A percentile compares a stretch with the other conserved stretches of the same genome.
Conservation (phyloP, 2,113 vertebrate species). For the Donacobius atricapilla region DNA sequence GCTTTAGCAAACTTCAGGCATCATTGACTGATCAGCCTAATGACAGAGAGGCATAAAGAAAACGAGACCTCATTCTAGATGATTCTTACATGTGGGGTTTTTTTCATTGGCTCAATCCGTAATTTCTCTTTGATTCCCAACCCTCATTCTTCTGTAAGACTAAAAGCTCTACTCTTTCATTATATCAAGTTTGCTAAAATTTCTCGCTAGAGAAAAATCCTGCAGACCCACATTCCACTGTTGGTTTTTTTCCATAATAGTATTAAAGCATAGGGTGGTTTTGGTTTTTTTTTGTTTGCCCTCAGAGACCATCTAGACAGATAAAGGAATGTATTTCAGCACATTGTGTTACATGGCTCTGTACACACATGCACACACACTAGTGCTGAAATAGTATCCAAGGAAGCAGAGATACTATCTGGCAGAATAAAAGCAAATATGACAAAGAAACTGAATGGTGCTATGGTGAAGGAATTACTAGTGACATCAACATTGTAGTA, state of each 20-base stretch:
- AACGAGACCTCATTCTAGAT: neutral
- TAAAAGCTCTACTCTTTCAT: neutral
- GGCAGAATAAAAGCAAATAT: neutral
- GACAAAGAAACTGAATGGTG: neutral
- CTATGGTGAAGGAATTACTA: neutral
- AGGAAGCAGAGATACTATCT: neutral
- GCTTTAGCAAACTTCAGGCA: neutral
- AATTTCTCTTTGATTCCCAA: neutral
- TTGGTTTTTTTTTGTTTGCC: neutral
- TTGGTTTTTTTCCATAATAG: neutral
- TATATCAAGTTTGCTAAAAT: neutral
- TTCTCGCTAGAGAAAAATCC: neutral
- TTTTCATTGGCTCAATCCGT: neutral
- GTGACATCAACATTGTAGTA: neutral
- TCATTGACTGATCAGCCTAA: neutral
- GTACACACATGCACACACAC: neutral
- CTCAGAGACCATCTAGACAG: neutral
- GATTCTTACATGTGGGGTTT: neutral
- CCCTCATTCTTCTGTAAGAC: neutral
- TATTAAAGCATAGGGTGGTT: neutral
- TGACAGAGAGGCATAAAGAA: neutral
- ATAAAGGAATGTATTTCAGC: conserved; percentile 27
- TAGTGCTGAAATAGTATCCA: neutral
- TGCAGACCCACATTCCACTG: neutral
- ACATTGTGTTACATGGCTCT: neutral